Evolutionary conservation across 2,888 invertebrate species (phyloP).

Genomic region (Atrina japonica): DNA sequence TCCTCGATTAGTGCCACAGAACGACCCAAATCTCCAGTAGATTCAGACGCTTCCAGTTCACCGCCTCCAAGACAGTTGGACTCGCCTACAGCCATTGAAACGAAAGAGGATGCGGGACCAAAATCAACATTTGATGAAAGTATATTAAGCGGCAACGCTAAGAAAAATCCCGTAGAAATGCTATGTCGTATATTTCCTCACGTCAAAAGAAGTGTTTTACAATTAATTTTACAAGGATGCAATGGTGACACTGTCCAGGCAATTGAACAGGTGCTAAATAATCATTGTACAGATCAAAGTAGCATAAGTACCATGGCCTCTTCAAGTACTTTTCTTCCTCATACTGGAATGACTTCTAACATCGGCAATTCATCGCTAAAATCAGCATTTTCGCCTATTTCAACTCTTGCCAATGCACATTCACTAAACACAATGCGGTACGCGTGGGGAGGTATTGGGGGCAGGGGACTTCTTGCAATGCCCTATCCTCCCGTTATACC

Average conservation of each 20-base stretch:
- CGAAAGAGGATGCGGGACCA: conserved; percentile 16
- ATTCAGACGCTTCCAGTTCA: conserved; percentile 25
- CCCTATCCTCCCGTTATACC: conserved; percentile 73
- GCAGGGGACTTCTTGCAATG: conserved; percentile 68
- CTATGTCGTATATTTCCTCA: conserved; percentile 94
- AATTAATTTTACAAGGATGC: conserved; percentile 90
- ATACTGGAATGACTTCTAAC: conserved; percentile 39
- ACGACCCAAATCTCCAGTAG: conserved; percentile 22
- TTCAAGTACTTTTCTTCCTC: conserved; percentile 31
- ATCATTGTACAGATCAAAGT: conserved; percentile 63
- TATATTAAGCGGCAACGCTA: conserved; percentile 15
- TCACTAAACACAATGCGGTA: conserved; percentile 71
- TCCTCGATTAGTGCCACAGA: conserved; percentile 32
- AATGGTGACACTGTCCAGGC: conserved; percentile 95
- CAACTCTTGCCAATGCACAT: conserved; percentile 65
- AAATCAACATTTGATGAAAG: conserved; percentile 23
- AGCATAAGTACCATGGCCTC: conserved; percentile 19
- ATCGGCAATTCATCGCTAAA: conserved; percentile 65
- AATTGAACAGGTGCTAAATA: conserved; percentile 90
- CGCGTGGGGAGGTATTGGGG: conserved; percentile 64
- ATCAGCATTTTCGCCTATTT: conserved; percentile 78
- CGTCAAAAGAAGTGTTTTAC: conserved; percentile 92
- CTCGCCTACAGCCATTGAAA: conserved; percentile 25
- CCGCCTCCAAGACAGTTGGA: conserved; percentile 36
- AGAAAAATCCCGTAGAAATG: conserved; percentile 87